Evolutionary conservation across 1,140 invertebrate genomes (phyloP), one percentile per base, ranked within the genome.

Genomic region (Ooceraea biroi): DNA sequence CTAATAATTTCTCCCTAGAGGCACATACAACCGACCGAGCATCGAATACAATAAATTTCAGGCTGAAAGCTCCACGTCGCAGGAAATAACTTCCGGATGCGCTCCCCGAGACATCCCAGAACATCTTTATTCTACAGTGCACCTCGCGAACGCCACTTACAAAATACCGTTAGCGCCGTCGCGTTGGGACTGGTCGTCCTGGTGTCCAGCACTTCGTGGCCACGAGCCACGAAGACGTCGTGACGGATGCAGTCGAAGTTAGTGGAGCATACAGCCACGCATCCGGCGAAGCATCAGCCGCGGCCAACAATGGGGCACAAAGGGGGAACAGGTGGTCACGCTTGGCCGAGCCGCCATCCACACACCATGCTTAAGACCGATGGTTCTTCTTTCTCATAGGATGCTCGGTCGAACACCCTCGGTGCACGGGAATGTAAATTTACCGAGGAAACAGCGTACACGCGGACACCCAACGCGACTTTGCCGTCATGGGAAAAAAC

Each of bases 311-410:
- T 88, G 65, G 78, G n/a, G 25, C 68, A 87, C 30, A 72, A 44
- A 58, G 25, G 73, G 44, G 48, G 68, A 87, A 84, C 86, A 86
- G 82, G 85, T 87, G 87, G 85, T 74, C 73, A 87, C 69, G 82
- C 83, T 58, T 30, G 82, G 86, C 77, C 80, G 68, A 88, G 57
- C 48, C 66, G 58, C 65, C 19, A 57, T 58, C 50, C 36, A 36
- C 36, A n/a, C 27, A 57, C 46, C 22, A 14, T 30, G 27, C 50
- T 78, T 44, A 30, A 78, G 48, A 68, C 74, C 12, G 46, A 66
- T 65, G 57, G n/a, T 36, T 22, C n/a, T 52, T n/a, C 36, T 80
- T 46, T 57, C 41, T 46, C 52, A 71, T 48, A 52, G 48, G 52
- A 7, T 14, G 63, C 50, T 10, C 76, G 74, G 74, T 78, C 48